A percentile compares a stretch with the other conserved stretches of the same genome.
phyloP scores from a whole-genome alignment of 2,888 invertebrate species.

The Cerceris rybyensis region DNA sequence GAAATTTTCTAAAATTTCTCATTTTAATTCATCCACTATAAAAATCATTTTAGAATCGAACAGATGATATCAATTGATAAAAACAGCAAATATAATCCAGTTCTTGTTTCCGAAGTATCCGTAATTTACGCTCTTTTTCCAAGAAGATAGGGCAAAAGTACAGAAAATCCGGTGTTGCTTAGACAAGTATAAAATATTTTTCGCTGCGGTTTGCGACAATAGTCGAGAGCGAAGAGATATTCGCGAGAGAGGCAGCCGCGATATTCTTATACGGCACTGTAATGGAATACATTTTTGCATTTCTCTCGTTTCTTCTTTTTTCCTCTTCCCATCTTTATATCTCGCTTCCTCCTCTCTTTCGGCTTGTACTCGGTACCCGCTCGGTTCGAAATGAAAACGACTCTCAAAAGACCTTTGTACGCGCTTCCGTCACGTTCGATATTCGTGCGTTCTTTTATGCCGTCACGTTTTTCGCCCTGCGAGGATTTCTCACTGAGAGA shows the following conservation, averaged over 20 bases:
- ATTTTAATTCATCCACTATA: too few relatives aligned
- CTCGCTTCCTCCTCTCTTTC: slow-evolving; percentile 18
- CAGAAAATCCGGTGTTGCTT: not conserved
- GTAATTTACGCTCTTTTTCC: not conserved
- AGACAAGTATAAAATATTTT: slow-evolving; percentile 23
- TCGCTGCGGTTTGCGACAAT: slow-evolving; percentile 6
- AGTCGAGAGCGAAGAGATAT: slow-evolving; percentile 25
- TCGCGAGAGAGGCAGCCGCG: slow-evolving; percentile 11
- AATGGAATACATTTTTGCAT: slow-evolving; percentile 61
- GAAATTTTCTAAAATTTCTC: too few relatives aligned
- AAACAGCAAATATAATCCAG: too few relatives aligned
- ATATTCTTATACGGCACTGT: slow-evolving; percentile 45
- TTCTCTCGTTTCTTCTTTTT: slow-evolving; percentile 10
- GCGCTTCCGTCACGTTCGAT: slow-evolving; percentile 63
- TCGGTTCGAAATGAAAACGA: slow-evolving; percentile 62
- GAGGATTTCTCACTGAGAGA: slow-evolving; percentile 33
- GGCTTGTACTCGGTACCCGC: slow-evolving; percentile 22
- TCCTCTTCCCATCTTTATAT: slow-evolving; percentile 7
- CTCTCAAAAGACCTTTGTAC: slow-evolving; percentile 67
- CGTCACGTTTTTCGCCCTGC: slow-evolving; percentile 52
- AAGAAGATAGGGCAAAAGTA: not conserved
- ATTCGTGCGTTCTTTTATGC: slow-evolving; percentile 61
- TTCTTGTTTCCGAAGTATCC: too few relatives aligned
- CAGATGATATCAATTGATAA: too few relatives aligned
- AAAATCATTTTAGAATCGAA: too few relatives aligned